These are phyloP conservation scores for Edolisoma coerulescens DNA, from an alignment of 2,113 vertebrate genomes.

Conservation along the genomic window DNA sequence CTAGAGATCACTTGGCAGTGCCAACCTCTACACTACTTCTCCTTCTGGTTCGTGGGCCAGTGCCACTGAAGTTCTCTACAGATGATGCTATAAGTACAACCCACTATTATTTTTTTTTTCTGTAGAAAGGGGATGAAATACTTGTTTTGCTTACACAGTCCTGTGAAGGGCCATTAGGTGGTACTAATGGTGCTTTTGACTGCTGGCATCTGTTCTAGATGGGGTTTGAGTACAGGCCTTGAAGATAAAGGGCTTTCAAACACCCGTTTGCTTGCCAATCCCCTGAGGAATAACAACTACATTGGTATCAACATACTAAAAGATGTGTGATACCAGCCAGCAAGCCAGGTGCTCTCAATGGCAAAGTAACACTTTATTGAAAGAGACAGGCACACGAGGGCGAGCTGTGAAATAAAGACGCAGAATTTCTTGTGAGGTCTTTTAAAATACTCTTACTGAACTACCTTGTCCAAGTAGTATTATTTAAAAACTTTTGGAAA, in stretches of 20 bases:
- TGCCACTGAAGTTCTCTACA: background rate
- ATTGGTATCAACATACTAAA: background rate
- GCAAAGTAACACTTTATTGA: background rate
- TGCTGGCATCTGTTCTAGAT: background rate
- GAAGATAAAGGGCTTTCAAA: background rate
- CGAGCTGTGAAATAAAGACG: background rate
- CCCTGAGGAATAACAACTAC: background rate
- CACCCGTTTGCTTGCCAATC: background rate
- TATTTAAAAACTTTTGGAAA: slow-evolving; percentile 41
- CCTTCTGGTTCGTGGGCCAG: background rate
- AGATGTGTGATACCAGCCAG: background rate
- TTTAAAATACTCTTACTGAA: background rate
- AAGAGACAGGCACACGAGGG: slow-evolving; percentile 1
- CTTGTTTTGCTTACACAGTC: background rate
- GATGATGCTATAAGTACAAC: background rate
- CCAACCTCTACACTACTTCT: accelerated
- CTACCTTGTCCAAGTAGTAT: background rate
- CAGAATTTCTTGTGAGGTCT: background rate
- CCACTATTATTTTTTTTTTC: background rate
- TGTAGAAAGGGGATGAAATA: background rate
- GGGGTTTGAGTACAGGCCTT: background rate
- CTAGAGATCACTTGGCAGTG: background rate
- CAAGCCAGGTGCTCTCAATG: slow-evolving; percentile 1
- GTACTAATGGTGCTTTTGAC: background rate
- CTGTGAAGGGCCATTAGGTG: slow-evolving; percentile 13